Conservation (phyloP, 2,797 vertebrate genomes). For the Knipowitschia caucasica region DNA sequence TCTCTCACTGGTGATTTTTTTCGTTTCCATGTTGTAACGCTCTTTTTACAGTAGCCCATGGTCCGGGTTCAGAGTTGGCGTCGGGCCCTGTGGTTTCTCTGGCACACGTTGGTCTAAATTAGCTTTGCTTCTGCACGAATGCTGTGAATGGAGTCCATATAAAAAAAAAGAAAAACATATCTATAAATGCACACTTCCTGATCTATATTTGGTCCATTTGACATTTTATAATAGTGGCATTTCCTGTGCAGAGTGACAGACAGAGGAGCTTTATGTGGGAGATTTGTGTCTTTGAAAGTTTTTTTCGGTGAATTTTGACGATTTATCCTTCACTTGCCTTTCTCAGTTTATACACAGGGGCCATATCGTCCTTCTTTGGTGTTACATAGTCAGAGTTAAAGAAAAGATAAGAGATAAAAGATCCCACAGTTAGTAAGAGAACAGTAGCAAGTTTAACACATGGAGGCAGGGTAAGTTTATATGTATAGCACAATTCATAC, state of each 20-base stretch:
- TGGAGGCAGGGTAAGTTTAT: no score
- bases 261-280: constrained; percentile 29
- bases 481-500: no score
- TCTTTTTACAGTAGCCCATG: constrained; percentile 49
- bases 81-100: constrained; percentile 68
- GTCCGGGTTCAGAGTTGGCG: constrained; percentile 61
- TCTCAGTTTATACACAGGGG: no score
- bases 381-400: no score
- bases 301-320: no score
- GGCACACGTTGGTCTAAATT: constrained; percentile 33
- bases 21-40: constrained; percentile 47
- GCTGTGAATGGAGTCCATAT: constrained; percentile 42
- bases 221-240: constrained; percentile 60
- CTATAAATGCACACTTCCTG: constrained; percentile 27
- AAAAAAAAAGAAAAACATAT: constrained; percentile 44
- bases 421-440: no score
- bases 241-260: constrained; percentile 54
- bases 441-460: no score
- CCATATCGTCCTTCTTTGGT: no score
- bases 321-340: no score
- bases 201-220: constrained; percentile 28
- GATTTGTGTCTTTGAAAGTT: no score
- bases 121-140: constrained; percentile 24
- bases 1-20: constrained; percentile 20
- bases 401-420: no score